Evolutionary conservation across 1,140 invertebrate genomes (phyloP), one percentile per base, ranked within the genome.

Genomic region (Philotrypesis tridentata): DNA sequence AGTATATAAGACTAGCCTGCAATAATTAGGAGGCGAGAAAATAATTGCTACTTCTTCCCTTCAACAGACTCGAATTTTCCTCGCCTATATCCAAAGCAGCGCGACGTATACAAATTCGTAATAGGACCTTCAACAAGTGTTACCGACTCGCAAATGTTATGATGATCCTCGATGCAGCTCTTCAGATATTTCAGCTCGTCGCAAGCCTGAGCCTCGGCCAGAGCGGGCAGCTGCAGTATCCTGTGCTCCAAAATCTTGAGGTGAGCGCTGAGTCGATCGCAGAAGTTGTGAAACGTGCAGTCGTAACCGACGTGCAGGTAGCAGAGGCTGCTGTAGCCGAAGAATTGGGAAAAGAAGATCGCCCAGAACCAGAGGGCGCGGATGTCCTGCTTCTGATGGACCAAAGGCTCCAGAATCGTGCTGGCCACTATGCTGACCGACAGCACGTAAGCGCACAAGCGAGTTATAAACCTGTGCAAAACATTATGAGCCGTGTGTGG

Each of bases 241-340:
- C 87, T 79, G 70, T 61, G 67, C n/a, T 85, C 82, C 0, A 88
- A 14, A 29, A 87, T 85, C 0, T 84, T 65, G 4, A 88, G 23
- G 29, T 87, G 86, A 5, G 65, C 79, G 37, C 79, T 86, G 33
- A 84, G 82, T 8, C 85, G 85, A 6, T 86, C 23, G 37, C 87
- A 71, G 6, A 85, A 21, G 17, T 86, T 85, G 61, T 31, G 82
- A 1, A 88, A 25, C 2, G 84, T 11, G 21, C 78, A 73, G 31
- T 89, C 88, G 21, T 80, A 85, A 1, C 85, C 85, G 8, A 85
- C 76, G 23, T 85, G 85, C 9, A 88, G 11, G 5, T 84, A 40
- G 8, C 85, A 83, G 3, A 73, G 80, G 0, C 31, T 61, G 0
- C 79, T 71, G 60, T 85, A 60, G 12, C 81, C 65, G 4, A 85